phyloP scores from a whole-genome alignment of 2,797 vertebrate genomes.

The Danio kyathit region DNA sequence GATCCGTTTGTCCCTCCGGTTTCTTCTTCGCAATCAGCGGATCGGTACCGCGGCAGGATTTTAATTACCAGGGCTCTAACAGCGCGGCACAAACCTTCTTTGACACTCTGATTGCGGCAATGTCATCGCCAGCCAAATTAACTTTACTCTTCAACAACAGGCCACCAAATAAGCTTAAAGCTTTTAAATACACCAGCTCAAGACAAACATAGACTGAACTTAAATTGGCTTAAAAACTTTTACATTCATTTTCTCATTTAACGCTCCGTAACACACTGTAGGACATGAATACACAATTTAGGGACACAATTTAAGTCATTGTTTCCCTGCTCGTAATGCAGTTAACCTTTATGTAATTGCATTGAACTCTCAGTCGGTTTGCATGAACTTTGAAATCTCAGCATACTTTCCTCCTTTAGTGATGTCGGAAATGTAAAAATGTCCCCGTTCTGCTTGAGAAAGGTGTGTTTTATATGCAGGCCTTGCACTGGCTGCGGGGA shows the following conservation, averaged over 20 bases:
- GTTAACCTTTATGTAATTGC: slow-evolving; percentile 52
- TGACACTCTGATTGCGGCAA: slow-evolving; percentile 67
- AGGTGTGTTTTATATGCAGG: slow-evolving; percentile 28
- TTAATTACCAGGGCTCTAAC: slow-evolving; percentile 74
- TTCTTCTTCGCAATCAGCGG: slow-evolving; percentile 75
- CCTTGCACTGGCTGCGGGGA: slow-evolving; percentile 19
- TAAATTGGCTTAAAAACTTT: slow-evolving; percentile 45
- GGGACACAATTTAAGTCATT: slow-evolving; percentile 33
- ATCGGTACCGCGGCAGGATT: slow-evolving; percentile 77
- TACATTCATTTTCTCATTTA: slow-evolving; percentile 42
- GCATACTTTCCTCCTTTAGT: slow-evolving; percentile 1
- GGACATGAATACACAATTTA: slow-evolving; percentile 32
- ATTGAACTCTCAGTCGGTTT: slow-evolving; percentile 29
- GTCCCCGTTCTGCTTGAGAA: slow-evolving; percentile 9
- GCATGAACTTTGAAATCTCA: neutral
- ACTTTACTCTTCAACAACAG: slow-evolving; percentile 32
- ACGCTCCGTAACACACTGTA: slow-evolving; percentile 30
- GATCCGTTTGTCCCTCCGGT: slow-evolving; percentile 69
- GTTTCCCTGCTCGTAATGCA: slow-evolving; percentile 29
- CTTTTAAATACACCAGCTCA: slow-evolving; percentile 31
- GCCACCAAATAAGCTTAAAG: slow-evolving; percentile 31
- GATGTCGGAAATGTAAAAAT: slow-evolving; percentile 11
- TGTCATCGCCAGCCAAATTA: slow-evolving; percentile 68
- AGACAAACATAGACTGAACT: slow-evolving; percentile 24
- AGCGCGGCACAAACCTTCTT: slow-evolving; percentile 43